Evolutionary conservation across 1,140 invertebrate species (phyloP).

Genomic region (Meloidogyne floridensis): DNA sequence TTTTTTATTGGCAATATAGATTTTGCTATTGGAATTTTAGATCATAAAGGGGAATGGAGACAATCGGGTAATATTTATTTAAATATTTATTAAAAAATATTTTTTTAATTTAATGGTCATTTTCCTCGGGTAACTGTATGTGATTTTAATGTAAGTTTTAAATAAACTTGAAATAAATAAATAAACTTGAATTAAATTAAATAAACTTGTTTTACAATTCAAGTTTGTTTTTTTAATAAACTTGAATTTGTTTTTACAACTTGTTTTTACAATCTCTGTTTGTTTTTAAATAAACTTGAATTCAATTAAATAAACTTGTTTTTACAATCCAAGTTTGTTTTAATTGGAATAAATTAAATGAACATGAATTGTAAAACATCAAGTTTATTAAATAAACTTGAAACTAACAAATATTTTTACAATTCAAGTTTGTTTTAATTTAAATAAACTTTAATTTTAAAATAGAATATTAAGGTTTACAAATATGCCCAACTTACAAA

Average conservation of each 20-base stretch:
- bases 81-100: neutral
- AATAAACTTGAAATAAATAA: neutral
- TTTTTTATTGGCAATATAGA: constrained; percentile 49
- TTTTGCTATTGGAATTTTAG: constrained; percentile 49
- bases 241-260: too few species aligned
- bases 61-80: constrained; percentile 23
- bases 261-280: too few species aligned
- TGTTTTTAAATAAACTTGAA: constrained; percentile 3
- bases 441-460: neutral
- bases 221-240: too few species aligned
- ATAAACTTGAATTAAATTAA: too few species aligned
- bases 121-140: constrained; percentile 58
- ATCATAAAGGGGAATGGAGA: constrained; percentile 47
- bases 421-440: too few species aligned
- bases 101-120: constrained; percentile 31
- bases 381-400: too few species aligned
- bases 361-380: too few species aligned
- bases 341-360: too few species aligned
- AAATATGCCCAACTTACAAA: constrained; percentile 48
- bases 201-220: too few species aligned
- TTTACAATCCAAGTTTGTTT: too few species aligned
- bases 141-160: constrained; percentile 49
- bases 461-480: constrained; percentile 15
- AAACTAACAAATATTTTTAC: too few species aligned
- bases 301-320: too few species aligned